Evolutionary conservation across 1,140 invertebrate genomes (phyloP), one percentile per base, ranked within the genome.

Genomic region (Diploscapter pachys): DNA sequence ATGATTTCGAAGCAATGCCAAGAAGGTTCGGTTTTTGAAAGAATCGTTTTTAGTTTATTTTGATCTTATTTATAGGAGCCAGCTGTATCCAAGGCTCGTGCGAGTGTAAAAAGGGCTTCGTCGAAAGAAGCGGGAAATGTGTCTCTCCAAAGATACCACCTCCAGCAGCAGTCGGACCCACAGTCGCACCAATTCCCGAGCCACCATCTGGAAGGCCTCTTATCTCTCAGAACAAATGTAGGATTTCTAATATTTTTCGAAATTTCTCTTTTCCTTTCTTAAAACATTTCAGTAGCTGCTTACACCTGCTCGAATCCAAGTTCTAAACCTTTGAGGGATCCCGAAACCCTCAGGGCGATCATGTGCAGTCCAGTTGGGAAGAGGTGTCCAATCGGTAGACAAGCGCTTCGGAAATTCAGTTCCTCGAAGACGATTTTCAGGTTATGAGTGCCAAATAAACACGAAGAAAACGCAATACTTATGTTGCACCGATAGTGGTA

Each of bases 361-460:
- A 31, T 53, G 52, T 74, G 73, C 57, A 57, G 50, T 53, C 73
- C 73, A 51, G 64, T 54, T 48, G 56, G 55, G 49, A 68, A 63
- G 50, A 56, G 31, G 0, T 74, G 73, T 69, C 73, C 73, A 52
- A 61, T 4, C 51, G 76, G 76, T 5, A 62, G 31, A 31, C 31
- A 31, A 31, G 31, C 31, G 31, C 31, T 31, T 31, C 31, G 31
- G 31, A 31, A 31, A 31, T 31, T 31, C 31, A 31, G 31, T 31
- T 31, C 31, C 31, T 31, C 31, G 31, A 31, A 31, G 31, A 31
- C 31, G 31, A 31, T 31, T 31, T 31, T 31, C 31, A 31, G 31
- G 31, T 31, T 31, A 71, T 50, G 51, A 62, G 5, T 78, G 76
- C 59, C 76, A 78, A 68, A 76, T 78, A 49, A 78, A 77, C 61